A percentile compares a stretch with the other conserved stretches of the same genome.
phyloP scores from a whole-genome alignment of 2,888 invertebrate species.

The Caenorhabditis doughertyi region DNA sequence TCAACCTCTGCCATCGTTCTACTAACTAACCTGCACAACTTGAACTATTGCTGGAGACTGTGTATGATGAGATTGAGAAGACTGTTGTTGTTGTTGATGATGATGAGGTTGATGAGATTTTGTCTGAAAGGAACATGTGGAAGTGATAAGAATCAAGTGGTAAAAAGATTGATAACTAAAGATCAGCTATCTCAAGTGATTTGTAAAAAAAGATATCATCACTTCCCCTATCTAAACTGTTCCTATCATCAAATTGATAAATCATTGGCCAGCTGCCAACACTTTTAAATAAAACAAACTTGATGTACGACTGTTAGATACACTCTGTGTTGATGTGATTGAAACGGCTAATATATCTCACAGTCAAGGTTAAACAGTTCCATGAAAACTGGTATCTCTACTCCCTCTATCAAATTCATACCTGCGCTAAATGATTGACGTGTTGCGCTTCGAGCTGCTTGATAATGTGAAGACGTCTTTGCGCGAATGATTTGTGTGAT shows the following conservation, averaged over 20 bases:
- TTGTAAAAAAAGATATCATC: constrained; percentile 1
- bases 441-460: constrained; percentile 74
- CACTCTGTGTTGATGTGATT: constrained; percentile 12
- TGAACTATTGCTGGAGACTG: constrained; percentile 54
- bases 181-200: constrained; percentile 3
- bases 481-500: constrained; percentile 73
- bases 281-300: constrained; percentile 12
- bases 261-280: constrained; percentile 20
- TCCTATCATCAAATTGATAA: constrained; percentile 7
- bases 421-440: constrained; percentile 65
- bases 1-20: constrained; percentile 15
- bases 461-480: constrained; percentile 72
- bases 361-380: constrained; percentile 62
- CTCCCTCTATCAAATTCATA: constrained; percentile 9
- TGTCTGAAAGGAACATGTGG: constrained; percentile 35
- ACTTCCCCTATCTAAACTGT: constrained; percentile 30
- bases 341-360: constrained; percentile 50
- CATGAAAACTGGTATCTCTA: constrained; percentile 19
- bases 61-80: constrained; percentile 25
- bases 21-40: constrained; percentile 54
- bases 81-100: constrained; percentile 46
- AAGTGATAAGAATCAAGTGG: constrained; percentile 10
- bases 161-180: background rate
- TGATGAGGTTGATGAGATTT: constrained; percentile 58
- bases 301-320: constrained; percentile 20